These are phyloP conservation scores for Mustela erminea DNA, from an alignment of 2,797 vertebrate genomes.

Conservation along the genomic window DNA sequence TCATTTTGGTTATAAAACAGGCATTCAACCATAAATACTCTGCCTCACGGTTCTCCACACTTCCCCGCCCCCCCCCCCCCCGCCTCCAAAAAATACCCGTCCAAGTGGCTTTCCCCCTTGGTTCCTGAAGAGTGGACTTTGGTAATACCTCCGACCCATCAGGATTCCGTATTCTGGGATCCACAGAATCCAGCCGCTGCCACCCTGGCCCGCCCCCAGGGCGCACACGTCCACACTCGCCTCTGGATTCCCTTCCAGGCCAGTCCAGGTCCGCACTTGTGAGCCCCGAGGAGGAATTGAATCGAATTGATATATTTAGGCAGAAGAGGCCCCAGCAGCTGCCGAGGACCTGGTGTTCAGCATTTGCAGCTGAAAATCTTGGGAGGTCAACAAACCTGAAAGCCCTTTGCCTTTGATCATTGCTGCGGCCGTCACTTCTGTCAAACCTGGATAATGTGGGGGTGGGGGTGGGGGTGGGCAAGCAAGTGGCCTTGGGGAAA, in stretches of 20 bases:
- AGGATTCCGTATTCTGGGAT: not conserved
- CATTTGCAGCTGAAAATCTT: not conserved
- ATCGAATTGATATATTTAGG: not conserved
- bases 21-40: not conserved
- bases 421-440: not conserved
- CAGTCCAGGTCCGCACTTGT: not conserved
- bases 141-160: not conserved
- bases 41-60: not conserved
- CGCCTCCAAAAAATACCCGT: not conserved
- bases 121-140: not conserved
- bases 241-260: not conserved
- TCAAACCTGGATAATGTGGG: not conserved
- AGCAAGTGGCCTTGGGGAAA: not conserved
- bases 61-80: not conserved
- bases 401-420: not conserved
- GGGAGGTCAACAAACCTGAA: not conserved
- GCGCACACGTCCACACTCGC: accelerated
- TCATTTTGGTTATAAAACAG: not conserved
- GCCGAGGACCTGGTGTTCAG: not conserved
- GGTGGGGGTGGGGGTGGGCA: not conserved
- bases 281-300: not conserved
- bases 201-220: not conserved
- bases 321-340: not conserved
- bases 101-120: not conserved
- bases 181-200: not conserved